Conservation (phyloP, 2,888 invertebrate genomes). For the Rapana venosa region DNA sequence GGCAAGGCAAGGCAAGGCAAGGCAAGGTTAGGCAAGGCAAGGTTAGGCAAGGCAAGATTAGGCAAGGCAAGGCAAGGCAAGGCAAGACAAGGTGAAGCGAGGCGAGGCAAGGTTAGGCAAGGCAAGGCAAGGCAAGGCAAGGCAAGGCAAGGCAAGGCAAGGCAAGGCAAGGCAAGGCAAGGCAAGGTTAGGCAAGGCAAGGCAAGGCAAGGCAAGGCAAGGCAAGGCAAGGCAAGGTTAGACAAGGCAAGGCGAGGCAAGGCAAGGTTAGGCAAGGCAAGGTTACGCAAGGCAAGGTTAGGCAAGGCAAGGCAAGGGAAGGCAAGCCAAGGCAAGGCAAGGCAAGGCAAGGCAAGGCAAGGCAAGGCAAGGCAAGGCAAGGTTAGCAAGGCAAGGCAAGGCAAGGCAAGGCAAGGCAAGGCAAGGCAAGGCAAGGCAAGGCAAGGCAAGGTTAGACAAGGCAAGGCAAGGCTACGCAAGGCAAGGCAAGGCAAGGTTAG, state of each 20-base stretch:
- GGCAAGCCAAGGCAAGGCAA: neutral
- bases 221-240: constrained; percentile 23
- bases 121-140: constrained; percentile 16
- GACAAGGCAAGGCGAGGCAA: too few relatives aligned
- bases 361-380: neutral
- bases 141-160: constrained; percentile 10
- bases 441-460: neutral
- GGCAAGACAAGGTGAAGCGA: constrained; percentile 14
- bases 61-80: constrained; percentile 3
- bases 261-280: neutral
- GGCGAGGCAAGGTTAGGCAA: constrained; percentile 9
- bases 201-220: constrained; percentile 5
- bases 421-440: neutral
- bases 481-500: constrained; percentile 1
- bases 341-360: neutral
- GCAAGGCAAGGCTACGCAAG: constrained; percentile 12
- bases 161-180: neutral
- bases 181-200: neutral
- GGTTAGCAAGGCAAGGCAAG: neutral
- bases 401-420: constrained; percentile 29
- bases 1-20: constrained; percentile 22
- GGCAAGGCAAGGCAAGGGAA: constrained; percentile 5
- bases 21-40: neutral
- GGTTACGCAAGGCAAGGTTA: neutral
- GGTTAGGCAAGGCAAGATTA: neutral